Conservation (phyloP, 1,140 invertebrate species). For the Drosophila paulistorum region DNA sequence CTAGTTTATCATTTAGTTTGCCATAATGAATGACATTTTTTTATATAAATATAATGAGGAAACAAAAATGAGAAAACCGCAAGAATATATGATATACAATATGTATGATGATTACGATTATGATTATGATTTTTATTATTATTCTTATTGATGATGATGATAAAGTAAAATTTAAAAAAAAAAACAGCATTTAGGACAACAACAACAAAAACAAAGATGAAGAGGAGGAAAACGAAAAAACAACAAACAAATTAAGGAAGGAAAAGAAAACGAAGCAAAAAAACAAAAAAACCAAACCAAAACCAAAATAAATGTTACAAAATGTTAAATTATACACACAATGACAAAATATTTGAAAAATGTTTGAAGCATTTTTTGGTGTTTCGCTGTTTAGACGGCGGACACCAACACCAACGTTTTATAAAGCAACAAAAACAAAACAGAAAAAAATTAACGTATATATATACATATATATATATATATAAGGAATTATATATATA, state of each 20-base stretch:
- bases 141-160: background rate
- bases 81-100: constrained; percentile 23
- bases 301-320: constrained; percentile 47
- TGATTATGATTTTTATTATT: constrained; percentile 1
- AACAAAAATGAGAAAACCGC: constrained; percentile 42
- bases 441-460: constrained; percentile 46
- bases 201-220: constrained; percentile 34
- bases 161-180: constrained; percentile 5
- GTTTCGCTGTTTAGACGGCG: constrained; percentile 64
- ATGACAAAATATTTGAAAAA: constrained; percentile 45
- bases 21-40: constrained; percentile 63
- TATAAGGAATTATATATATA: constrained; percentile 61
- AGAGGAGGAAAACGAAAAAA: constrained; percentile 25
- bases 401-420: constrained; percentile 72
- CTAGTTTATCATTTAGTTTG: constrained; percentile 74
- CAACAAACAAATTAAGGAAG: constrained; percentile 20
- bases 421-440: constrained; percentile 55
- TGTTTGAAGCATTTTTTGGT: constrained; percentile 79
- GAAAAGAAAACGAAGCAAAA: constrained; percentile 27
- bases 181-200: constrained; percentile 76
- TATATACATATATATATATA: constrained; percentile 55
- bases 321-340: constrained; percentile 67
- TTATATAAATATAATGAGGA: constrained; percentile 62
- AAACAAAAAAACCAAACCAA: constrained; percentile 43
- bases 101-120: constrained; percentile 15